phyloP scores from a whole-genome alignment of 1,140 invertebrate species.

The Trichoplusia ni region DNA sequence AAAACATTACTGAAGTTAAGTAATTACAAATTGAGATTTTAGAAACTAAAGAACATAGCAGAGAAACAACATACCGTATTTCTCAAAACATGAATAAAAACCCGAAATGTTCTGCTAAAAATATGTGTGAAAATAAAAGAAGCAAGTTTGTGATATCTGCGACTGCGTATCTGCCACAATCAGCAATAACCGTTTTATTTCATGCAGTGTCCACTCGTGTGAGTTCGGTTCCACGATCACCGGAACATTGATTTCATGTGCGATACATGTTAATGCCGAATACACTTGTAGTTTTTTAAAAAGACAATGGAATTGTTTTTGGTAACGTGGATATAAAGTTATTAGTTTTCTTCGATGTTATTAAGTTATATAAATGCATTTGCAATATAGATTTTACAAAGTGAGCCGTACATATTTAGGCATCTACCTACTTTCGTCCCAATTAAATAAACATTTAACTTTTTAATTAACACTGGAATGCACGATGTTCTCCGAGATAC shows the following conservation, averaged over 20 bases:
- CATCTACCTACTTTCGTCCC: background rate
- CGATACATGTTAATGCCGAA: slow-evolving; percentile 40
- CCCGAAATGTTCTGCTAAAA: too few relatives aligned
- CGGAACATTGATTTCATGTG: slow-evolving; percentile 36
- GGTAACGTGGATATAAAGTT: background rate
- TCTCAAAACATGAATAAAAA: too few relatives aligned
- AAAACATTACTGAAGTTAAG: too few relatives aligned
- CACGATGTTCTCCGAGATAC: slow-evolving; percentile 4
- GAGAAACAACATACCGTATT: too few relatives aligned
- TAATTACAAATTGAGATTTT: too few relatives aligned
- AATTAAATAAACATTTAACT: background rate
- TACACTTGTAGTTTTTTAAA: background rate
- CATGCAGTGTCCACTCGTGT: slow-evolving; percentile 7
- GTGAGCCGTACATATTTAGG: too few relatives aligned
- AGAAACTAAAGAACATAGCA: too few relatives aligned
- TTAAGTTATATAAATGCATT: too few relatives aligned
- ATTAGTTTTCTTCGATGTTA: background rate
- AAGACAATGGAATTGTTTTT: background rate
- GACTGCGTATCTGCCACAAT: slow-evolving; percentile 18
- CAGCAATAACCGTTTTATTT: slow-evolving; percentile 29
- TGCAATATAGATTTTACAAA: too few relatives aligned
- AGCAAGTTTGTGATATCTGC: too few relatives aligned
- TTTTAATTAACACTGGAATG: slow-evolving; percentile 1
- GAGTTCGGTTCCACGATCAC: slow-evolving; percentile 4
- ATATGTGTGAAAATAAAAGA: too few relatives aligned